Evolutionary conservation across 2,888 invertebrate genomes (phyloP).

Genomic region (Mystacides longicornis): DNA sequence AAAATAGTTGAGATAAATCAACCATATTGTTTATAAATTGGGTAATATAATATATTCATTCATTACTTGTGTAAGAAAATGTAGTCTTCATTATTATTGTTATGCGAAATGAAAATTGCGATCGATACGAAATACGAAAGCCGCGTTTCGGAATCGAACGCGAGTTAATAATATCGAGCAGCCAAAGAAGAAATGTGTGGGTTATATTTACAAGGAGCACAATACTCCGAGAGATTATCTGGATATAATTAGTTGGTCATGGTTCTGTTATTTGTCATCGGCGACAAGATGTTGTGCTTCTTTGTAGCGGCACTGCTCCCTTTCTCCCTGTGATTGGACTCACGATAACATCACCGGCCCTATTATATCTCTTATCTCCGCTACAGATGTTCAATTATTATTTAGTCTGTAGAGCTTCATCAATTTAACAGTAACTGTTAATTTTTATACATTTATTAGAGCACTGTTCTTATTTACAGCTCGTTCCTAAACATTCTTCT

Average conservation of each 20-base stretch:
- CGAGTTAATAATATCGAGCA: too few relatives aligned
- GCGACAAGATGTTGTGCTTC: background rate
- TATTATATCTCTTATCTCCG: too few relatives aligned
- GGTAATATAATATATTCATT: background rate
- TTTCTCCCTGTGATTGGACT: background rate
- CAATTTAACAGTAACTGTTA: too few relatives aligned
- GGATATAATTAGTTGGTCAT: slow-evolving; percentile 23
- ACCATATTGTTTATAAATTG: background rate
- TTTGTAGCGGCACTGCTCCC: background rate
- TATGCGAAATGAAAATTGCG: too few relatives aligned
- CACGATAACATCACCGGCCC: background rate
- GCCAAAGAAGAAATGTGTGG: slow-evolving; percentile 5
- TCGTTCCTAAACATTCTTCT: too few relatives aligned
- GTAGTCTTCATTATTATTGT: background rate
- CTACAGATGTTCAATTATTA: too few relatives aligned
- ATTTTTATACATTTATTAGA: too few relatives aligned
- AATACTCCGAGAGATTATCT: background rate
- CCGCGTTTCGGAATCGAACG: too few relatives aligned
- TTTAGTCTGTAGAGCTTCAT: too few relatives aligned
- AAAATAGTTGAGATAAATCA: background rate
- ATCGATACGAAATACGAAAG: too few relatives aligned
- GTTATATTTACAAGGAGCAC: background rate
- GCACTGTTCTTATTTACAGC: too few relatives aligned
- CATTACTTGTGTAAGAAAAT: background rate
- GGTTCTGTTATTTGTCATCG: slow-evolving; percentile 24